Evolutionary conservation across 2,888 invertebrate species (phyloP), one percentile per base, ranked within the genome.

Genomic region (Hydriomena furcata): DNA sequence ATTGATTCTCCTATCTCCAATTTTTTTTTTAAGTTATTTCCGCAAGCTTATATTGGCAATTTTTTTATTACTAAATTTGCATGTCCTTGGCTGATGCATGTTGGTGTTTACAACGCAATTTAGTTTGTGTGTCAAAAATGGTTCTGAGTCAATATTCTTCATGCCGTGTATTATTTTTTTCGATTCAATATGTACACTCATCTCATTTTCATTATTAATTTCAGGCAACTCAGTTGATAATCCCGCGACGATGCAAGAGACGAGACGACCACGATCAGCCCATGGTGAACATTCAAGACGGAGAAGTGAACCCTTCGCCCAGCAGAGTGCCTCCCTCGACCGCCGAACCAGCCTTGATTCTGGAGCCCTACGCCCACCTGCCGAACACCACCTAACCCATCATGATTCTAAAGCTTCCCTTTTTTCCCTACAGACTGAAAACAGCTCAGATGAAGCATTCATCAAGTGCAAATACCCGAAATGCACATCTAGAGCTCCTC

Each of bases 381-480:
- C 65, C 35, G 87, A 91, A 77, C 58, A 87, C 36, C 69, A 75
- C 36, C 70, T 82, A 36, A 71, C 76, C 43, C 79, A 81, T 52
- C 81, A 81, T 60, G 91, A 86, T 58, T 89, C 88, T 61, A 79
- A 77, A 76, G 79, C 76, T 52, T 92, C 79, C 65, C 84, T 89
- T 28, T 80, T 81, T 63, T 91, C 91, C 7, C 65, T 91, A 46
- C 86, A 84, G 65, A 88, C 89, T 25, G 91, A 90, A 59, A 86
- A 86, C 60, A 86, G 89, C 67, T 72, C 78, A 1, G 91, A 91
- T 48, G 92, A 92, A 35, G 86, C 91, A 34, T 76, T 93, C 70
- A 92, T 95, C 63, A 92, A 92, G 64, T 97, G 97, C 81, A 94
- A 96, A 61, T 95, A 95, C 84, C 94, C 95, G 61, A 95, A 95